phyloP scores from a whole-genome alignment of 2,888 invertebrate species.

The Heliothis peltigera region DNA sequence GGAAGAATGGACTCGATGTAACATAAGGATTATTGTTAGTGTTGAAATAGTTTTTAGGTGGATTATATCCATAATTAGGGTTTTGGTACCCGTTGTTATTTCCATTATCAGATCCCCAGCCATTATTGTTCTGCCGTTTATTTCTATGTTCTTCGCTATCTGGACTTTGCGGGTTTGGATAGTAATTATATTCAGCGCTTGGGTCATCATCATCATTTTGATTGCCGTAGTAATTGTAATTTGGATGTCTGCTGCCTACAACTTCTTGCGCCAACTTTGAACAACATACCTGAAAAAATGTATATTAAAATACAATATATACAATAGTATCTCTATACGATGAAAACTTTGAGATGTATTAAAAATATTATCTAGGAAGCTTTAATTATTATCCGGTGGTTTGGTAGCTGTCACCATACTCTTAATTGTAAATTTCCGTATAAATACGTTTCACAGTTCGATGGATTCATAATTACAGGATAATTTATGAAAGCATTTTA shows the following conservation, averaged over 20 bases:
- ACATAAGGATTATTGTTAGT: constrained; percentile 50
- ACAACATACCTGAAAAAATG: constrained; percentile 75
- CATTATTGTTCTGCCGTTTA: constrained; percentile 19
- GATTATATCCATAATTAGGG: constrained; percentile 10
- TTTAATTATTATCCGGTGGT: constrained; percentile 48
- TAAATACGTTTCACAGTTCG: constrained; percentile 45
- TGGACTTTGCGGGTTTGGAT: constrained; percentile 24
- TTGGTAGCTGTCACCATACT: constrained; percentile 37
- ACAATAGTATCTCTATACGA: background rate
- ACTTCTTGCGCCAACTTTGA: constrained; percentile 33
- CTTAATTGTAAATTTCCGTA: constrained; percentile 42
- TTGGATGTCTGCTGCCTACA: constrained; percentile 23
- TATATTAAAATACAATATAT: background rate
- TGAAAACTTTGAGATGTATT: background rate
- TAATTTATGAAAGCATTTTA: constrained; percentile 61
- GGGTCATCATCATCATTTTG: constrained; percentile 34
- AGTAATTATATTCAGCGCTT: constrained; percentile 25
- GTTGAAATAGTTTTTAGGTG: constrained; percentile 41
- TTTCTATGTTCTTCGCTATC: constrained; percentile 26
- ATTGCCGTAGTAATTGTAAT: constrained; percentile 35
- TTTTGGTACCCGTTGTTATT: constrained; percentile 29
- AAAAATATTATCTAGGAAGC: constrained; percentile 11
- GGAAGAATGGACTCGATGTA: constrained; percentile 41
- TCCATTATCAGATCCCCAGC: constrained; percentile 32
- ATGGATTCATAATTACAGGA: constrained; percentile 54